These are phyloP conservation scores for Timema podura DNA, from an alignment of 2,888 invertebrate genomes.

Conservation along the genomic window DNA sequence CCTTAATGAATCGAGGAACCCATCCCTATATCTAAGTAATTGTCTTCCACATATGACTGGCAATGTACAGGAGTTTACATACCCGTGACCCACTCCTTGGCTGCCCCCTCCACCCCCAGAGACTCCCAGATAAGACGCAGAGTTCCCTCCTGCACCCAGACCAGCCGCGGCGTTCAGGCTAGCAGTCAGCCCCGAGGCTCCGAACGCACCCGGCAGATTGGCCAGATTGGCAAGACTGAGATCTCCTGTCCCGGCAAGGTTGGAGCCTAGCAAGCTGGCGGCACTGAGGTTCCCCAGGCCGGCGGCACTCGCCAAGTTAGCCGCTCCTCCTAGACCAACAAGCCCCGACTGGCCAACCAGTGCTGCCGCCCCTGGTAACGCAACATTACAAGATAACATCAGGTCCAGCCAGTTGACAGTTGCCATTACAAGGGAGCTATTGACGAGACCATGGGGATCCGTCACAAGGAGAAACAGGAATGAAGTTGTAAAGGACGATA, in stretches of 20 bases:
- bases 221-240: constrained; percentile 13
- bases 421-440: too few species aligned
- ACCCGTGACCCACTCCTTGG: neutral
- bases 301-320: constrained; percentile 30
- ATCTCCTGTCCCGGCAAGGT: constrained; percentile 25
- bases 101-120: neutral
- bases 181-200: constrained; percentile 42
- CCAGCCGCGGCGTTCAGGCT: constrained; percentile 43
- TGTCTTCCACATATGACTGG: too few species aligned
- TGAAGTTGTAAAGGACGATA: too few species aligned
- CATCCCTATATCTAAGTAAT: too few species aligned
- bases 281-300: constrained; percentile 28
- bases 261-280: constrained; percentile 22
- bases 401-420: too few species aligned
- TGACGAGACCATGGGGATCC: too few species aligned
- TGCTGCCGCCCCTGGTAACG: too few species aligned
- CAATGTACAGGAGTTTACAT: neutral
- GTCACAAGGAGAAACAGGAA: too few species aligned
- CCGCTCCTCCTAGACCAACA: too few species aligned
- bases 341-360: too few species aligned
- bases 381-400: too few species aligned
- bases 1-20: too few species aligned
- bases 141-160: constrained; percentile 29
- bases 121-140: constrained; percentile 24
- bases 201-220: constrained; percentile 40